Evolutionary conservation across 1,140 invertebrate species (phyloP), one percentile per base, ranked within the genome.

Genomic region (Alviniconcha marisindica): DNA sequence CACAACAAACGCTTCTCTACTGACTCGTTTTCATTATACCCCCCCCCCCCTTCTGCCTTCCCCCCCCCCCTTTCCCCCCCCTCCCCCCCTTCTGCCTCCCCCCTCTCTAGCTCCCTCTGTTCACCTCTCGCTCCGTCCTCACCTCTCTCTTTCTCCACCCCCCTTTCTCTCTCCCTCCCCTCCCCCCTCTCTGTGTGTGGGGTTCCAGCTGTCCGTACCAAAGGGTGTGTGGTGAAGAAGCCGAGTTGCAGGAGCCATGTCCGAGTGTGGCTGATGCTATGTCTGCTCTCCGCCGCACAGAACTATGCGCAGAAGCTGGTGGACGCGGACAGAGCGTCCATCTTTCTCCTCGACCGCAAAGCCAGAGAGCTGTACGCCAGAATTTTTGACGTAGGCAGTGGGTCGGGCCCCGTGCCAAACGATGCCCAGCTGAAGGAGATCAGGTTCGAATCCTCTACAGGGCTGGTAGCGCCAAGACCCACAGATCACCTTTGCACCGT

Each of bases 221-320:
- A n/a, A n/a, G n/a, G n/a, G n/a, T n/a, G n/a, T n/a, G n/a, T n/a
- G n/a, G n/a, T n/a, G n/a, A n/a, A n/a, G n/a, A n/a, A n/a, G n/a
- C n/a, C n/a, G n/a, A n/a, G n/a, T n/a, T n/a, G n/a, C n/a, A n/a
- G n/a, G n/a, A n/a, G n/a, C n/a, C n/a, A n/a, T n/a, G n/a, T n/a
- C n/a, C n/a, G n/a, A n/a, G n/a, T n/a, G n/a, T n/a, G n/a, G n/a
- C n/a, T n/a, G n/a, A n/a, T n/a, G n/a, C n/a, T n/a, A n/a, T n/a
- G n/a, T n/a, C n/a, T n/a, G n/a, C n/a, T n/a, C n/a, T 71, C 42
- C 36, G 24, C 40, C 76, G 48, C 81, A 60, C 80, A 94, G 95
- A 96, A 96, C 89, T 96, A 96, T 91, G 96, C 96, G 0, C 96
- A 97, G 91, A 94, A 95, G 81, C 92, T 97, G 12, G 96, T 97